Percentiles rank a stretch among this genome's conserved stretches.
Evolutionary conservation across 2,113 vertebrate species (phyloP).

Genomic region (Formicarius rufipectus): DNA sequence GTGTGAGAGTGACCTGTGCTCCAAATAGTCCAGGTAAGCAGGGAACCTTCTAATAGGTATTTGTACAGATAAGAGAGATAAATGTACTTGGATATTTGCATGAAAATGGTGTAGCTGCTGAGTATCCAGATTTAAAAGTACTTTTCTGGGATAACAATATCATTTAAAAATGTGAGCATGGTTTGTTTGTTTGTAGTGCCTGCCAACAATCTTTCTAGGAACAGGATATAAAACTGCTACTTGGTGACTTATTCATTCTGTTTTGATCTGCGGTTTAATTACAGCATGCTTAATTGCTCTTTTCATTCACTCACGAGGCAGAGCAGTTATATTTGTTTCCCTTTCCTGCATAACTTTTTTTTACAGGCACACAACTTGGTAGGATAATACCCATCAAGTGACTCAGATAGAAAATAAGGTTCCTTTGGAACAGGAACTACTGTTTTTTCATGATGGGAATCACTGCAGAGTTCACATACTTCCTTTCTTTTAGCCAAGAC

Average conservation of each 20-base stretch:
- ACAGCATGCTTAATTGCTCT: constrained; percentile 27
- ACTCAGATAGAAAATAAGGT: background rate
- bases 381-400: background rate
- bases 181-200: constrained; percentile 16
- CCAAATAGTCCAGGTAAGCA: background rate
- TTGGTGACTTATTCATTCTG: constrained; percentile 25
- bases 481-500: background rate
- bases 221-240: constrained; percentile 30
- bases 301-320: background rate
- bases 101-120: background rate
- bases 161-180: background rate
- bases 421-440: background rate
- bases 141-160: background rate
- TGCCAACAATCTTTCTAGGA: constrained; percentile 60
- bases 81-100: fast-evolving
- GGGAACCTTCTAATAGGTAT: background rate
- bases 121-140: background rate
- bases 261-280: constrained; percentile 25
- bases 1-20: background rate
- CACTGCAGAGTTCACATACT: background rate
- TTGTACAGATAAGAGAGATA: background rate
- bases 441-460: background rate
- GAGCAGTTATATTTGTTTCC: background rate
- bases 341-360: background rate
- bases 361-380: background rate